Evolutionary conservation across 2,113 vertebrate genomes (phyloP).

Genomic region (Fulmarus glacialis): DNA sequence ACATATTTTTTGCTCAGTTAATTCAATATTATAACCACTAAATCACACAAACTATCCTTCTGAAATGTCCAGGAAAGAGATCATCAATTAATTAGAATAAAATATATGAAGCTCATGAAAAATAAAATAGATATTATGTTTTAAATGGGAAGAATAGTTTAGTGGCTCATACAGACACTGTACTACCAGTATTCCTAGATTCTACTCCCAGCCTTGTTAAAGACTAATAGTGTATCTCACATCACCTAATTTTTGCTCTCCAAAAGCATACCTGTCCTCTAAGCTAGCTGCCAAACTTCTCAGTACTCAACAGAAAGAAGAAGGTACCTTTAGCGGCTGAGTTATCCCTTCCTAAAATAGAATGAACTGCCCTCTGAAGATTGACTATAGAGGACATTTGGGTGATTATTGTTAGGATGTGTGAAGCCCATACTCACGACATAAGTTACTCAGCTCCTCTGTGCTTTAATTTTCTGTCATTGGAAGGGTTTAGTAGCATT

Average conservation of each 20-base stretch:
- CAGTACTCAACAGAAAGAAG: not conserved
- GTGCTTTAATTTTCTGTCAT: not conserved
- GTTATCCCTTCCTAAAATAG: not conserved
- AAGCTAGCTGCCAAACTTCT: not conserved
- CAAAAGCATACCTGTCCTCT: not conserved
- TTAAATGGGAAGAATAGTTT: not conserved
- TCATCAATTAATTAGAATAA: not conserved
- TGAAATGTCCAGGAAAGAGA: not conserved
- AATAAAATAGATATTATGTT: not conserved
- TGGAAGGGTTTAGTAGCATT: not conserved
- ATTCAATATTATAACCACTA: not conserved
- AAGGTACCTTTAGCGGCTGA: not conserved
- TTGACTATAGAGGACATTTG: not conserved
- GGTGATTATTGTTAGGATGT: not conserved
- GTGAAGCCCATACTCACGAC: not conserved
- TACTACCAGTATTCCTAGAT: not conserved
- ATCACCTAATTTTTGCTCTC: not conserved
- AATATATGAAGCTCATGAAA: not conserved
- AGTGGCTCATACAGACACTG: not conserved
- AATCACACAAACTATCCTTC: not conserved
- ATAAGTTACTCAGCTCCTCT: not conserved
- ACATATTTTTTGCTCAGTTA: not conserved
- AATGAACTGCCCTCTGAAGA: not conserved
- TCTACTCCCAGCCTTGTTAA: not conserved
- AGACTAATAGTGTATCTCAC: not conserved